Conservation (phyloP, 2,888 invertebrate genomes). For the Dolichomitus sp. region DNA sequence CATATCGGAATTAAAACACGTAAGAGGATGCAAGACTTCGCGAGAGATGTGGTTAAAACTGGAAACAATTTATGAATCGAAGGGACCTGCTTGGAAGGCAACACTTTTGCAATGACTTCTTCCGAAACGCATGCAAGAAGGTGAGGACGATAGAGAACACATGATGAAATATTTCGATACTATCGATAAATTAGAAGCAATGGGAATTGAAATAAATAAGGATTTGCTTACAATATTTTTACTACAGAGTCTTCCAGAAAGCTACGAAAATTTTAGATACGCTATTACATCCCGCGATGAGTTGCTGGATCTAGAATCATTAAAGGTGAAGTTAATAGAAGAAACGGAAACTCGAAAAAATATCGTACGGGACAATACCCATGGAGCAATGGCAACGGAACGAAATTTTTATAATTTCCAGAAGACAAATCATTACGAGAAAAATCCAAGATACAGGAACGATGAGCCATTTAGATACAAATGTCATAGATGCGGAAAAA, state of each 20-base stretch:
- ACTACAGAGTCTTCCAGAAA: conserved; percentile 53
- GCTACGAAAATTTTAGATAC: conserved; percentile 41
- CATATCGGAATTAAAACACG: conserved; percentile 53
- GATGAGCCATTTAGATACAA: background rate
- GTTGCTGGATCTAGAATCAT: conserved; percentile 21
- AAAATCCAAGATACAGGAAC: background rate
- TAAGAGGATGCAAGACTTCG: conserved; percentile 61
- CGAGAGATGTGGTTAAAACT: conserved; percentile 63
- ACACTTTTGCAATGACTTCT: conserved; percentile 61
- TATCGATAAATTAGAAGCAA: conserved; percentile 40
- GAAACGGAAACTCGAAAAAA: conserved; percentile 33
- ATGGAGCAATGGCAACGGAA: background rate
- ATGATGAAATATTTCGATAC: conserved; percentile 48
- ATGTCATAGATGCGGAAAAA: background rate
- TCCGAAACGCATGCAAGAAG: conserved; percentile 46
- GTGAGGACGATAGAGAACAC: conserved; percentile 37
- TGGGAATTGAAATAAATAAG: conserved; percentile 38
- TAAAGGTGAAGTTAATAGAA: conserved; percentile 52
- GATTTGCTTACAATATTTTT: conserved; percentile 41
- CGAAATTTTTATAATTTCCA: background rate
- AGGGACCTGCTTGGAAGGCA: conserved; percentile 67
- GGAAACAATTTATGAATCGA: conserved; percentile 53
- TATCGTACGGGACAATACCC: background rate
- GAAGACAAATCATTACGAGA: background rate
- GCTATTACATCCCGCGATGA: conserved; percentile 40